Base-by-base conservation (phyloP, 2,797 vertebrate genomes). In the Anas bernieri region DNA sequence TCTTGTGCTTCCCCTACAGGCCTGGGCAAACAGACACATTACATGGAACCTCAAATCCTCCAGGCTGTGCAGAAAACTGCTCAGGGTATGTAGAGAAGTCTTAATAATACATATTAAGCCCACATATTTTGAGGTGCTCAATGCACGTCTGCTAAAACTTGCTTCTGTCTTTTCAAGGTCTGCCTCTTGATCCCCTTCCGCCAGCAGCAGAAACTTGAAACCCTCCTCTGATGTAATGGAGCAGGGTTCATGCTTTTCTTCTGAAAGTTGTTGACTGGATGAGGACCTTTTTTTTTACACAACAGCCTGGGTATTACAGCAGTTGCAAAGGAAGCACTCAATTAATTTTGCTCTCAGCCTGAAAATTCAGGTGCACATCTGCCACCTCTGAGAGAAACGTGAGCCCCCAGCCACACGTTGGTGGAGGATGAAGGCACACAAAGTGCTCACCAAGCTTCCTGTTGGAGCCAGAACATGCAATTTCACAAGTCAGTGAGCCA, bases 401-500 rank as follows among this genome's bases (percentile, higher is more conserved):
- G 59, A 88, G 30, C 7, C 2, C 23, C 5, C 22, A 43, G 59
- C 41, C 58, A 35, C 37, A 43, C 25, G 21, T 7, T 25, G 46
- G 26, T 46, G 58, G 58, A 69, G 28, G 37, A 43, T 86, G 87
- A 78, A 91, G 26, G 31, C 50, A 31, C 66, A 78, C 25, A 78
- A 86, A 86, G 45, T 20, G 46, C 37, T 91, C 83, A 83, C 59
- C 17, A 1, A 46, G 23, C 66, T 17, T 91, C 68, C 33, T 83
- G 50, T 7, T 93, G 85, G 85, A 93, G 59, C 12, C 72, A 37
- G 67, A 90, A 80, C 50, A 69, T 21, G 28, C 85, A 94, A 95
- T 94, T 96, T 96, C 93, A 94, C 90, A 91, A 91, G 70, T 55
- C 90, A 96, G 55, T 88, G 95, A 93, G 63, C 93, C 66, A 69